Percentiles rank a stretch among this genome's conserved stretches.
Conservation (phyloP, 2,797 vertebrate species). For the Malurus leucopterus region DNA sequence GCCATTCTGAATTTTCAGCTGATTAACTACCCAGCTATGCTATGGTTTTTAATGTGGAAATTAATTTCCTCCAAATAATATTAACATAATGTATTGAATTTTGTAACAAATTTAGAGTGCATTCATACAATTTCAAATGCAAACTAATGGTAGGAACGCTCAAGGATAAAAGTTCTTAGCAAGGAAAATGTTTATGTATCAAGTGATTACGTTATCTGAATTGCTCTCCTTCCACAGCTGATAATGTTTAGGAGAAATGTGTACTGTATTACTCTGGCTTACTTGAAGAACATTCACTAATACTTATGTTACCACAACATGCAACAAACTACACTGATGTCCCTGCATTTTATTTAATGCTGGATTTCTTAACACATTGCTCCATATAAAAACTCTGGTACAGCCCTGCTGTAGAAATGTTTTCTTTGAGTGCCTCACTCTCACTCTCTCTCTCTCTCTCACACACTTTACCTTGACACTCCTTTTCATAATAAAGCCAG, state of each 20-base stretch:
- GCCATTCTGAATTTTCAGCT: not conserved
- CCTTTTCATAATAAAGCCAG: not conserved
- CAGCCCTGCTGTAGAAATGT: rapidly evolving
- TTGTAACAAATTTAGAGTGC: not conserved
- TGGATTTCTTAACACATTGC: not conserved
- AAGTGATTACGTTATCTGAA: not conserved
- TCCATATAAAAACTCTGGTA: not conserved
- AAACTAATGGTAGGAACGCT: not conserved
- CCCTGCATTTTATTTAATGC: not conserved
- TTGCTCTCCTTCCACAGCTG: not conserved
- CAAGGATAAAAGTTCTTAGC: conserved; percentile 4
- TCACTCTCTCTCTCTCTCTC: not conserved
- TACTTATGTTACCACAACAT: not conserved
- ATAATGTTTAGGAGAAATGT: not conserved
- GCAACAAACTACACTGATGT: not conserved
- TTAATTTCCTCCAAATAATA: not conserved
- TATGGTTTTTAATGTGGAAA: not conserved
- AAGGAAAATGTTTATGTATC: conserved; percentile 16
- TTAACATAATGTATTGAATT: not conserved
- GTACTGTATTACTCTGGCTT: not conserved
- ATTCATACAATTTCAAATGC: not conserved
- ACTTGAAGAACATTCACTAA: not conserved
- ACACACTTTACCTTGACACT: not conserved
- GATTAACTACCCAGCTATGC: not conserved
- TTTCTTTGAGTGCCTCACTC: not conserved